Evolutionary conservation across 1,140 invertebrate genomes (phyloP).

Genomic region (Zaprionus taronus): DNA sequence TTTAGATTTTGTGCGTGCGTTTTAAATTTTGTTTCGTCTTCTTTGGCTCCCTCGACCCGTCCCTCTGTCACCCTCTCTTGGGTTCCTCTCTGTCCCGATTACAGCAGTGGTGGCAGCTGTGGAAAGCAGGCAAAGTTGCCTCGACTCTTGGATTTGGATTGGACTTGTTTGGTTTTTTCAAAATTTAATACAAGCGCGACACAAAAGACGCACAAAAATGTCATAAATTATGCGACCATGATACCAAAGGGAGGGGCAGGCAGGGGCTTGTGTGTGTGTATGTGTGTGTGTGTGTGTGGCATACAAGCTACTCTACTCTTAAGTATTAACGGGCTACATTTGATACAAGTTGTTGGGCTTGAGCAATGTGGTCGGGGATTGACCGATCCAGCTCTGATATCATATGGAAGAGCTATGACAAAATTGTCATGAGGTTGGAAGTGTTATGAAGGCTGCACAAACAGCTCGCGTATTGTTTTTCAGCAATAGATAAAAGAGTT

Average conservation of each 20-base stretch:
- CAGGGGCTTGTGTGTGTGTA: conserved; percentile 34
- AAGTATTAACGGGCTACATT: conserved; percentile 51
- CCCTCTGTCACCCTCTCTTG: neutral
- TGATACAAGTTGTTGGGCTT: conserved; percentile 51
- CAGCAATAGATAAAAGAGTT: neutral
- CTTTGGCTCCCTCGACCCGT: conserved; percentile 42
- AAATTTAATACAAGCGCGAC: conserved; percentile 81
- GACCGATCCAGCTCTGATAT: conserved; percentile 15
- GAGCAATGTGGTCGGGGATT: neutral
- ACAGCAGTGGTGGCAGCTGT: neutral
- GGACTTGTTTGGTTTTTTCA: conserved; percentile 56
- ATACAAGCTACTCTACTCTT: conserved; percentile 22
- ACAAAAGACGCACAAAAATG: conserved; percentile 83
- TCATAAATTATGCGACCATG: conserved; percentile 83
- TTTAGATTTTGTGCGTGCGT: conserved; percentile 73
- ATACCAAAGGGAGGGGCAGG: conserved; percentile 65
- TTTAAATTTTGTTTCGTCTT: conserved; percentile 76
- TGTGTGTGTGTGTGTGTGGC: neutral
- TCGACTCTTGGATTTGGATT: conserved; percentile 40
- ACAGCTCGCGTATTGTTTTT: neutral
- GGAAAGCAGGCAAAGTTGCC: conserved; percentile 8
- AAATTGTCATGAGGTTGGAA: neutral
- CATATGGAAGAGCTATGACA: conserved; percentile 27
- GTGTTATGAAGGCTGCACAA: neutral
- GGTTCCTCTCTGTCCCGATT: conserved; percentile 8